Percentiles rank a stretch among this genome's conserved stretches.
phyloP scores from a whole-genome alignment of 2,113 vertebrate genomes.

The Nestor notabilis region DNA sequence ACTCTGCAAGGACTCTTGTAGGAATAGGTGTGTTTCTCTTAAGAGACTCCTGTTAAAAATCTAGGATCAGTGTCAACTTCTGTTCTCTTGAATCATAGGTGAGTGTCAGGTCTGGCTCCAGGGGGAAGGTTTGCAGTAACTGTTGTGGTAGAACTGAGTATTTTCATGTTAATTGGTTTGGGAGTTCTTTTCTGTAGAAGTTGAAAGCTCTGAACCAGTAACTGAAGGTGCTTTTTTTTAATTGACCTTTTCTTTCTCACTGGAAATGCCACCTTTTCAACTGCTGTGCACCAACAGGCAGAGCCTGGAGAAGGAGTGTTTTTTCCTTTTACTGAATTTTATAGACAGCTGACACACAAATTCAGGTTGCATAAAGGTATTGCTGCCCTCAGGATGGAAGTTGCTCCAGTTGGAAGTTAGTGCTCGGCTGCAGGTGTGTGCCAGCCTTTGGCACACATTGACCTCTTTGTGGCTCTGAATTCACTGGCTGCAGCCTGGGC shows the following conservation, averaged over 20 bases:
- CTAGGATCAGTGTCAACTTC: background rate
- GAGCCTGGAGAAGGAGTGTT: background rate
- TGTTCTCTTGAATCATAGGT: background rate
- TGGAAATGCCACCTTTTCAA: background rate
- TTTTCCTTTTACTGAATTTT: background rate
- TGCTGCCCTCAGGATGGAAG: background rate
- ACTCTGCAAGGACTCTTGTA: background rate
- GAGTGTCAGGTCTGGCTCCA: background rate
- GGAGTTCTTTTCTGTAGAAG: background rate
- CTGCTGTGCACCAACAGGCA: background rate
- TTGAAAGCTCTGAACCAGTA: background rate
- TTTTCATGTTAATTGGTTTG: background rate
- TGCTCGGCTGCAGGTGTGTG: background rate
- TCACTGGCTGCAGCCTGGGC: background rate
- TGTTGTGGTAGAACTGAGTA: background rate
- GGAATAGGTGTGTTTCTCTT: background rate
- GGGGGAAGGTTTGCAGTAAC: background rate
- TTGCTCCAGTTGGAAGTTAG: background rate
- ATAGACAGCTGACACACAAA: background rate
- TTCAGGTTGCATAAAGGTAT: background rate
- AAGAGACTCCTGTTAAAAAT: background rate
- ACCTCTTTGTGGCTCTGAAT: background rate
- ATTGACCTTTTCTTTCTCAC: background rate
- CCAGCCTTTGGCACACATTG: background rate
- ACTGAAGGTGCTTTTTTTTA: background rate